A percentile compares a stretch with the other conserved stretches of the same genome.
These are phyloP conservation scores for Rhodophaea formosa DNA, from an alignment of 2,888 invertebrate species.

Conservation along the genomic window DNA sequence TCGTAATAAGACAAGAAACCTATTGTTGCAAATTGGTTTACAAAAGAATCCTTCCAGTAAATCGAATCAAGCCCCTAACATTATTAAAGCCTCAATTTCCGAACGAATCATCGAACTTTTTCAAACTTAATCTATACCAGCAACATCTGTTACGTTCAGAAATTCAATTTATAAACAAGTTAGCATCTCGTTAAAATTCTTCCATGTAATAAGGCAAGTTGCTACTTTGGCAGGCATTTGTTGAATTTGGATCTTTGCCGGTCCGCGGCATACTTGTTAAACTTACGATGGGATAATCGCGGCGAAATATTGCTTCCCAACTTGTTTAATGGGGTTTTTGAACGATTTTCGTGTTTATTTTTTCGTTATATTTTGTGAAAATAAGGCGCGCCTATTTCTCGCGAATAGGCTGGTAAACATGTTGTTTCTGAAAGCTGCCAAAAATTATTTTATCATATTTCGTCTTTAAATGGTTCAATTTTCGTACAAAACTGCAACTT, in stretches of 20 bases:
- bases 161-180: conserved; percentile 80
- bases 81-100: conserved; percentile 59
- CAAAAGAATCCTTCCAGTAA: background rate
- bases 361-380: background rate
- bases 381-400: background rate
- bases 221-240: conserved; percentile 48
- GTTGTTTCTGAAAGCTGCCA: too few relatives aligned
- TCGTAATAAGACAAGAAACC: too few relatives aligned
- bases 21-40: background rate
- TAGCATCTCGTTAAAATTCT: conserved; percentile 78
- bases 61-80: conserved; percentile 30
- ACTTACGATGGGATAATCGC: conserved; percentile 28
- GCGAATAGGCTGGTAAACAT: background rate
- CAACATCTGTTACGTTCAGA: conserved; percentile 68
- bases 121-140: conserved; percentile 70
- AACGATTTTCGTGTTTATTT: conserved; percentile 5
- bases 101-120: conserved; percentile 69
- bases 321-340: conserved; percentile 19
- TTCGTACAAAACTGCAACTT: too few relatives aligned
- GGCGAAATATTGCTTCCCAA: conserved; percentile 22
- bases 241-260: conserved; percentile 37
- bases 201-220: conserved; percentile 70
- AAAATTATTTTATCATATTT: too few relatives aligned
- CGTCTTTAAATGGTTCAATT: too few relatives aligned
- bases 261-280: conserved; percentile 25